phyloP scores from a whole-genome alignment of 2,797 vertebrate species.

The Mycteria americana region DNA sequence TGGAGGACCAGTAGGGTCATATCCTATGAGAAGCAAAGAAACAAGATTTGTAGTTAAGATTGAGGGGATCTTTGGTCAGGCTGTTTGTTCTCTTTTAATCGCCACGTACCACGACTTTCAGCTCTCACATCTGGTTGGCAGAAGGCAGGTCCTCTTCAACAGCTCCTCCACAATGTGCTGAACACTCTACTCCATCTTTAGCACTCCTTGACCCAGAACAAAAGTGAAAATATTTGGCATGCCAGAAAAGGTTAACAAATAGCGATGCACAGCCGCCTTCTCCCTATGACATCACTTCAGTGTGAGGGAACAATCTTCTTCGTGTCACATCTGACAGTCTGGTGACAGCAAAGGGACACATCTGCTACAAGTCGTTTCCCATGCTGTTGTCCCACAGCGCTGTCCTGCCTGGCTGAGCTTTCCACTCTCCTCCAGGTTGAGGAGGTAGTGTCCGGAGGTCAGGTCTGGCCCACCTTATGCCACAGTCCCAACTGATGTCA shows the following conservation, averaged over 20 bases:
- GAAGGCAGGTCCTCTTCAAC: constrained; percentile 49
- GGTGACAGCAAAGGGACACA: background rate
- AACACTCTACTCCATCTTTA: constrained; percentile 38
- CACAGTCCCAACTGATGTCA: background rate
- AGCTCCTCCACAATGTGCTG: constrained; percentile 14
- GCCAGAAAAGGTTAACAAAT: constrained; percentile 22
- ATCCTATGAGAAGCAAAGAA: background rate
- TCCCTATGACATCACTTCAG: background rate
- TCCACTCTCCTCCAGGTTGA: background rate
- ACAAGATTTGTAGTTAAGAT: constrained; percentile 6
- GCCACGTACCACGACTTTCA: background rate
- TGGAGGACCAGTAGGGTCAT: background rate
- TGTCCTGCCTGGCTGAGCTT: background rate
- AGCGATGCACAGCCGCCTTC: background rate
- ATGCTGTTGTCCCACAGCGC: background rate
- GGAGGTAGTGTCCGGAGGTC: background rate
- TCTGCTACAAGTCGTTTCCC: background rate
- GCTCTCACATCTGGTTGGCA: constrained; percentile 53
- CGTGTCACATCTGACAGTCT: background rate
- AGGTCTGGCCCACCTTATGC: background rate
- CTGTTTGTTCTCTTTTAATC: background rate
- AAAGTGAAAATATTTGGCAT: constrained; percentile 55
- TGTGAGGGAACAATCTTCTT: background rate
- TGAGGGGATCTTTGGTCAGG: background rate
- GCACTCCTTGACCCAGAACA: constrained; percentile 44